Evolutionary conservation across 2,888 invertebrate genomes (phyloP).

Genomic region (Netelia melanura): DNA sequence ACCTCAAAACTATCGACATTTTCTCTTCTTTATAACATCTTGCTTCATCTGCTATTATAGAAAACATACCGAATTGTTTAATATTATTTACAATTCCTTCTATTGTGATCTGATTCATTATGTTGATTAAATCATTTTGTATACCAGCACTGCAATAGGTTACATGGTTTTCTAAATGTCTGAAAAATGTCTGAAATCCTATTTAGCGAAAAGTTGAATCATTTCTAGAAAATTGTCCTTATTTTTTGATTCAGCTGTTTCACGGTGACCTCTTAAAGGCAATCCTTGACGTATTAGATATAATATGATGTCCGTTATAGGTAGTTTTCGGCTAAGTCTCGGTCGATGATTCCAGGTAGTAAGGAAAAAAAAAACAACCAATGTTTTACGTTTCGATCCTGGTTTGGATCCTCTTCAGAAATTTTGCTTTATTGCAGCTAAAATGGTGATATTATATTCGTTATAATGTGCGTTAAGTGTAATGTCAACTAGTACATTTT

Average conservation of each 20-base stretch:
- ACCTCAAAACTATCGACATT: neutral
- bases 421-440: no score
- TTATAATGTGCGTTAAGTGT: no score
- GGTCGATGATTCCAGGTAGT: no score
- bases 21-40: conserved; percentile 5
- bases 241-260: neutral
- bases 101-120: neutral
- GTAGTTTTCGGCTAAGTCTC: no score
- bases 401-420: no score
- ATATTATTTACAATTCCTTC: neutral
- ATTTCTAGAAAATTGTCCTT: neutral
- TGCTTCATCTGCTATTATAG: neutral
- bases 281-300: neutral
- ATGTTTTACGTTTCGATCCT: no score
- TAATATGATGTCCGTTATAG: neutral
- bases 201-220: neutral
- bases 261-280: conserved; percentile 2
- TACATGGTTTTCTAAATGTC: neutral
- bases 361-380: no score
- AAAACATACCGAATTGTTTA: neutral
- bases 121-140: neutral
- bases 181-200: neutral
- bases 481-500: no score
- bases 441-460: no score
- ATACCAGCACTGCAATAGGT: neutral